These are phyloP conservation scores for Nematolebias whitei DNA, from an alignment of 2,113 vertebrate genomes.

Conservation along the genomic window DNA sequence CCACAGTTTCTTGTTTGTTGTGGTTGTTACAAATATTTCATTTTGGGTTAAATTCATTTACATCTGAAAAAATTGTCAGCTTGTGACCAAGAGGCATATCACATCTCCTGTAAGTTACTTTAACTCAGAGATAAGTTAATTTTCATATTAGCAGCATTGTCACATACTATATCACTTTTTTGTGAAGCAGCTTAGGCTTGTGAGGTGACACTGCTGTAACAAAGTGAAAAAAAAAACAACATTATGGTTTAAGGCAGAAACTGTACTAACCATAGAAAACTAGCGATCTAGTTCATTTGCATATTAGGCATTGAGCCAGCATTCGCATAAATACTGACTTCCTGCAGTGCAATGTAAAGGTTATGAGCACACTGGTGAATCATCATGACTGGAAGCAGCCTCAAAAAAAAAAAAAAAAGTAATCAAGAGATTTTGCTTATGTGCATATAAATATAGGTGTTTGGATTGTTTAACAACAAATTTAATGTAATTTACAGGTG, in stretches of 20 bases:
- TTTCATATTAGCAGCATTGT: slow-evolving; percentile 8
- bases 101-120: background rate
- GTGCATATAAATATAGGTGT: background rate
- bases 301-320: slow-evolving; percentile 20
- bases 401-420: slow-evolving; percentile 16
- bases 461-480: background rate
- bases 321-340: slow-evolving; percentile 24
- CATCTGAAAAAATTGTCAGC: background rate
- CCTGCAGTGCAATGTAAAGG: slow-evolving; percentile 36
- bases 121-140: slow-evolving; percentile 5
- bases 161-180: slow-evolving; percentile 28
- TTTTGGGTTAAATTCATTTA: background rate
- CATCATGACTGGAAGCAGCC: slow-evolving; percentile 24
- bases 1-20: too few relatives aligned
- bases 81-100: background rate
- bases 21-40: too few relatives aligned
- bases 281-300: slow-evolving; percentile 35
- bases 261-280: slow-evolving; percentile 16
- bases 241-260: slow-evolving; percentile 20
- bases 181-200: slow-evolving; percentile 48
- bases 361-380: slow-evolving; percentile 40
- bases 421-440: slow-evolving; percentile 12
- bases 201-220: slow-evolving; percentile 21
- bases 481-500: background rate
- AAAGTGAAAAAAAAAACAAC: slow-evolving; percentile 33